A percentile compares a stretch with the other conserved stretches of the same genome.
Evolutionary conservation across 2,888 invertebrate species (phyloP).

Genomic region (Latheticus oryzae): DNA sequence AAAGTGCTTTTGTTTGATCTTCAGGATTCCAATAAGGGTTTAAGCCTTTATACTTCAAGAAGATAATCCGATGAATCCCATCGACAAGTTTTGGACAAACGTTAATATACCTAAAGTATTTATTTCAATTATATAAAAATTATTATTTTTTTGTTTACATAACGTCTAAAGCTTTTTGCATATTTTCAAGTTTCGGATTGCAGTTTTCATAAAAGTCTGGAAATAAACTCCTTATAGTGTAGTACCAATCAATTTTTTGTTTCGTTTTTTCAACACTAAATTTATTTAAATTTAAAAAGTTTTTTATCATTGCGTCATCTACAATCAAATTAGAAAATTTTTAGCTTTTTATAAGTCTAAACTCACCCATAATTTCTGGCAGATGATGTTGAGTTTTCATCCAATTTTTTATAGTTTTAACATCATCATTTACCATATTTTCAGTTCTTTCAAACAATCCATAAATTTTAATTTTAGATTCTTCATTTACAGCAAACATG

Average conservation of each 20-base stretch:
- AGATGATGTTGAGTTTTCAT: slow-evolving; percentile 1
- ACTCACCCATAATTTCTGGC: slow-evolving; percentile 6
- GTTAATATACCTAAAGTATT: no score
- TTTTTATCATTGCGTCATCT: background rate
- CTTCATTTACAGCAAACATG: no score
- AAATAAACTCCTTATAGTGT: background rate
- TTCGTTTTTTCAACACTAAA: slow-evolving; percentile 12
- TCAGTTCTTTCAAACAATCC: no score
- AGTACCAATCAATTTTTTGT: slow-evolving; percentile 12
- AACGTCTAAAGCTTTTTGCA: no score
- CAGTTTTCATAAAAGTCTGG: background rate
- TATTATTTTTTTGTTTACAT: no score
- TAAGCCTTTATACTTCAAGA: background rate
- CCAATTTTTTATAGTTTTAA: background rate
- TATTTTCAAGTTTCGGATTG: background rate
- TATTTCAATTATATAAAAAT: no score
- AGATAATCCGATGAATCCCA: background rate
- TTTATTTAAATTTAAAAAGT: slow-evolving; percentile 7
- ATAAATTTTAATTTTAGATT: no score
- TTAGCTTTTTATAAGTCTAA: background rate
- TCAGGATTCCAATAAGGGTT: no score
- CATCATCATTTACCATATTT: no score
- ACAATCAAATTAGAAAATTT: background rate
- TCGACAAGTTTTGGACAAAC: background rate
- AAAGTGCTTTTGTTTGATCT: no score